phyloP scores from a whole-genome alignment of 2,797 vertebrate species.

The Pseudotriccus pelzelni region DNA sequence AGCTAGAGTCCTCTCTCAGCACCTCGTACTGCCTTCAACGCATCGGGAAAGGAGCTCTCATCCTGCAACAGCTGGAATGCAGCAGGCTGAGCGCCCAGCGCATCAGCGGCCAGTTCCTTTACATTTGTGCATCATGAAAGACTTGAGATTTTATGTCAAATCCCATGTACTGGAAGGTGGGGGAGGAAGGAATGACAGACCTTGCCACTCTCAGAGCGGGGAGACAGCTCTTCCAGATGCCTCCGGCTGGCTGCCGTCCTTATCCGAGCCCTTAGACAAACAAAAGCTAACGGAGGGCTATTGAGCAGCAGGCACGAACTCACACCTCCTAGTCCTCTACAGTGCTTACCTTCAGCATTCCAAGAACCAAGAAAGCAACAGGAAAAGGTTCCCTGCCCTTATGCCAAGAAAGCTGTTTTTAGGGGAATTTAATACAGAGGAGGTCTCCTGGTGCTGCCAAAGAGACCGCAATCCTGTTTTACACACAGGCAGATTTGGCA shows the following conservation, averaged over 20 bases:
- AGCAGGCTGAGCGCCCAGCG: neutral
- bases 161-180: neutral
- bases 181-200: neutral
- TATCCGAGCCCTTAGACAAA: neutral
- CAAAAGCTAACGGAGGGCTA: neutral
- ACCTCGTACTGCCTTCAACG: neutral
- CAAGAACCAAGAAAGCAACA: neutral
- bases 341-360: neutral
- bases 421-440: neutral
- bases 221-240: neutral
- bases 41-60: neutral
- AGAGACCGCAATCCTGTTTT: neutral
- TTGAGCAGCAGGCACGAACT: neutral
- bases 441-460: neutral
- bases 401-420: neutral
- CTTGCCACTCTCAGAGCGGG: neutral
- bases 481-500: fast-evolving
- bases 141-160: neutral
- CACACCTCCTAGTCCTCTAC: neutral
- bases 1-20: neutral
- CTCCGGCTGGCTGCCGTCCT: neutral
- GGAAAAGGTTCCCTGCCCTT: neutral
- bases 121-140: neutral
- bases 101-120: neutral
- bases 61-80: neutral